Base-by-base conservation (phyloP, 2,113 vertebrate genomes). In the Piaya cayana region DNA sequence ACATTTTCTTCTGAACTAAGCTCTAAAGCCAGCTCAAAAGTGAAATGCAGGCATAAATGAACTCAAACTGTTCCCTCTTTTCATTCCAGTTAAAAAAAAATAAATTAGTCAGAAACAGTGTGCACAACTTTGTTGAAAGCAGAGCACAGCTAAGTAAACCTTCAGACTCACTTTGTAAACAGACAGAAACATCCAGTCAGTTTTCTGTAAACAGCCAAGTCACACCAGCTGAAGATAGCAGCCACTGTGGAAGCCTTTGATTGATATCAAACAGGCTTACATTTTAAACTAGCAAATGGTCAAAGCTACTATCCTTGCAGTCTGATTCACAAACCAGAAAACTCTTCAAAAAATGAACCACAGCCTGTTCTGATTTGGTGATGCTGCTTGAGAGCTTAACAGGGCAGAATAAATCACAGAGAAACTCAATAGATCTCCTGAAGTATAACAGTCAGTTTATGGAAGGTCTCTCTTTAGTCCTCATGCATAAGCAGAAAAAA, bases 111-210 rank as follows among this genome's bases (percentile, higher is more conserved):
- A 1, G 78, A 94, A 97, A 96, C 47, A 39, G 8, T 9, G 12
- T 5, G 6, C 76, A 34, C 52, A 87, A 78, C 56, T 71, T 70
- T 72, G 37, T 52, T 67, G 86, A 88, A 95, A 95, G 86, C 93
- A 96, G 97, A 92, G 67, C 95, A 90, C 91, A 71, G 27, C 74
- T 94, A 78, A 88, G 85, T 96, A 98, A 97, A 98, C 96, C 93
- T 71, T 90, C 39, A 15, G 94, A 89, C 86, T 36, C 8, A 3
- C 88, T 97, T 82, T 93, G 88, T 98, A 97, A 97, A 97, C 95
- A 97, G 85, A 80, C 88, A 92, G 91, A 95, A 97, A 94, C 77
- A 91, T 91, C 75, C 93, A 93, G 93, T 64, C 39, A 21, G 67
- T 82, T 92, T 95, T 94, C 30, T 96, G 72, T 97, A 97, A 98